Base-by-base conservation (phyloP, 2,888 invertebrate species). In the Troides helena region DNA sequence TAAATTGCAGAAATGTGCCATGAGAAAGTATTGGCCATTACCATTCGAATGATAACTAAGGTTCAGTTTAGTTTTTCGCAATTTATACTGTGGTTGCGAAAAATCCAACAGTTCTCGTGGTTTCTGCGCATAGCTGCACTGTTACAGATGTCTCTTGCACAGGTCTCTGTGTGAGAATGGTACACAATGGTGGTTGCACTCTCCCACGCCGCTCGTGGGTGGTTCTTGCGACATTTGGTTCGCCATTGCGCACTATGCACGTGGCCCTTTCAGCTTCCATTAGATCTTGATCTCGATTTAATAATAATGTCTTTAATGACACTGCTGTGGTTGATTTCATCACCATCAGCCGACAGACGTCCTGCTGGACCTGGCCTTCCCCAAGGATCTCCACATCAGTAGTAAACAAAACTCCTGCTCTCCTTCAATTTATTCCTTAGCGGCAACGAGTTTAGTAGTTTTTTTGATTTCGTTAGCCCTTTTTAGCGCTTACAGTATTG, bases 141-240 rank as follows among this genome's bases (percentile, higher is more conserved):
- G 84, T 81, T 80, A 79, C 79, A 80, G 82, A 82, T 84, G 84
- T 75, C 74, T 84, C 82, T 85, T 87, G 86, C 83, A 82, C 82
- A 77, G 84, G 83, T 83, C 78, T 80, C 80, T 85, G 80, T 86
- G 88, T 90, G 90, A 81, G 90, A 90, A 90, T 82, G 81, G 77
- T 80, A 81, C 81, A 90, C 90, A 89, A 90, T 90, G 78, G 70
- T 25, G 59, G 25, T 6, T 59, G 12, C 71, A 71, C 75, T 75
- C 80, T 91, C 90, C 81, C 91, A 90, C 91, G 90, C 87, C 87
- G 86, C 85, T 85, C 69, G 84, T 83, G 81, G 79, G 81, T 80
- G 85, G 83, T 83, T 84, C 88, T 91, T 91, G 86, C 90, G 84
- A 89, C 87, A 90, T 84, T 85, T 72, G 67, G 74, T 68, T 74